phyloP scores from a whole-genome alignment of 2,113 vertebrate species.

The Tenrec ecaudatus region DNA sequence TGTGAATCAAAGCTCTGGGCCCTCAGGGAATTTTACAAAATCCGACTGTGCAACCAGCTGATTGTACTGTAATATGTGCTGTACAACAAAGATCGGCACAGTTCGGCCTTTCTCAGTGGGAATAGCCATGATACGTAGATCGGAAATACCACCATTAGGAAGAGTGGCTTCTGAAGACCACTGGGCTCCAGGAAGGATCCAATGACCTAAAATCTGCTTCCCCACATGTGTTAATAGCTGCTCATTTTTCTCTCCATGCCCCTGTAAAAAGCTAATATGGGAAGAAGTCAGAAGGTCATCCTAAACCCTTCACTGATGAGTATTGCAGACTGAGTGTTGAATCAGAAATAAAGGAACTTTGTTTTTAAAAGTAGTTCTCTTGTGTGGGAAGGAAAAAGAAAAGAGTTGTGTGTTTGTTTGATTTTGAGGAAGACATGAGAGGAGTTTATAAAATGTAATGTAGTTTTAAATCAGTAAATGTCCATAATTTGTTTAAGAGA shows the following conservation, averaged over 20 bases:
- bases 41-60: slow-evolving; percentile 6
- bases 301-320: too few relatives aligned
- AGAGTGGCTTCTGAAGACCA: slow-evolving; percentile 12
- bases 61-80: not conserved
- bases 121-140: not conserved
- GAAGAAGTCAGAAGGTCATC: not conserved
- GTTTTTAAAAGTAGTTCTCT: not conserved
- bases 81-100: not conserved
- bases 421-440: not conserved
- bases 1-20: slow-evolving; percentile 38
- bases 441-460: not conserved
- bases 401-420: not conserved
- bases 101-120: not conserved
- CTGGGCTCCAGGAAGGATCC: not conserved
- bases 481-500: not conserved
- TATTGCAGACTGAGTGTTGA: not conserved
- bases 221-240: not conserved
- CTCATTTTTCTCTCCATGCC: not conserved
- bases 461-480: not conserved
- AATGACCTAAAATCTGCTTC: not conserved
- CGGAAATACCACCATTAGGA: not conserved
- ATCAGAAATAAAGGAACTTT: not conserved
- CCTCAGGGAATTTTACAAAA: slow-evolving; percentile 50
- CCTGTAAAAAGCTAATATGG: not conserved
- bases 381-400: not conserved